phyloP scores from a whole-genome alignment of 1,140 invertebrate genomes.

The Eubasilissa regina region DNA sequence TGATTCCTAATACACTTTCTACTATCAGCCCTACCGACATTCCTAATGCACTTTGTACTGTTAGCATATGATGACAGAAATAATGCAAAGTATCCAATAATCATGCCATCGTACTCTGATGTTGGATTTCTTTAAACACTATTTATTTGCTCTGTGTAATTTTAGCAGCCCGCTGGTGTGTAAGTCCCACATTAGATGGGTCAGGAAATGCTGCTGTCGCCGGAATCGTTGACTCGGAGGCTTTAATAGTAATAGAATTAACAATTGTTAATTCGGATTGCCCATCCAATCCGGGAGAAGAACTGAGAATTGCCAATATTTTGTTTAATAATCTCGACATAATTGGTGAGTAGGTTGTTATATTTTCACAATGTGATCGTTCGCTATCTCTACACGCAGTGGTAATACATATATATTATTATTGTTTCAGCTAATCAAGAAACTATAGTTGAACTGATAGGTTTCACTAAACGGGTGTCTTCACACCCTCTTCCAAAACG shows the following conservation, averaged over 20 bases:
- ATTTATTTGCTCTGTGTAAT: background rate
- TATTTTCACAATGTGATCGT: background rate
- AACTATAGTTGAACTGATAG: conserved; percentile 93
- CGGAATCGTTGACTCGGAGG: conserved; percentile 80
- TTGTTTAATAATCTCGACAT: conserved; percentile 96
- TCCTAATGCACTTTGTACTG: too few relatives aligned
- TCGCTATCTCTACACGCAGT: background rate
- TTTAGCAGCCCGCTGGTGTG: conserved; percentile 46
- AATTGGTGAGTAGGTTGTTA: conserved; percentile 76
- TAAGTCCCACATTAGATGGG: conserved; percentile 51
- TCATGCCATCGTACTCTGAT: too few relatives aligned
- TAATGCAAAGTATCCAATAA: too few relatives aligned
- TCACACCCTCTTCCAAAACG: conserved; percentile 45
- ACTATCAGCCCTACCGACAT: too few relatives aligned
- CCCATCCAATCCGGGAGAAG: conserved; percentile 72
- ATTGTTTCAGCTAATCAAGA: conserved; percentile 88
- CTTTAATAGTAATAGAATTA: conserved; percentile 89
- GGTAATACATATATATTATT: conserved; percentile 36
- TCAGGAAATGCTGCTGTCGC: conserved; percentile 34
- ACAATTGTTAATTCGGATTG: conserved; percentile 78
- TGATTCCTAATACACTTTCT: too few relatives aligned
- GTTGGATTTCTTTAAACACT: too few relatives aligned
- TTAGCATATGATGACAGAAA: too few relatives aligned
- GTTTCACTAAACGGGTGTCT: conserved; percentile 84
- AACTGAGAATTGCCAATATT: conserved; percentile 85